A percentile compares a stretch with the other conserved stretches of the same genome.
phyloP scores from a whole-genome alignment of 1,140 invertebrate species.

The Papilio polytes region DNA sequence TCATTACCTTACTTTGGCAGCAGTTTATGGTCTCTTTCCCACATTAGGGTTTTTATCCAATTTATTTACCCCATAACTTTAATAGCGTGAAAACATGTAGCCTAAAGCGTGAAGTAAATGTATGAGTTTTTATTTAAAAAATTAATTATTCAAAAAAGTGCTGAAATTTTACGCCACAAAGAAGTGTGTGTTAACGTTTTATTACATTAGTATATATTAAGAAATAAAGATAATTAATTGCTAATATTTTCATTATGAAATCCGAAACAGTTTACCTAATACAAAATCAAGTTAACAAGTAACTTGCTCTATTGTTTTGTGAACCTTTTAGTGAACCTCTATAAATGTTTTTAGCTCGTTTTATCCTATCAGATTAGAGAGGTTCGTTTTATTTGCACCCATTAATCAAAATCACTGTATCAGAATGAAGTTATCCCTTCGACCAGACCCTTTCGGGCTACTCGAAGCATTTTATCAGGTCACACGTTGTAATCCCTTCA shows the following conservation, averaged over 20 bases:
- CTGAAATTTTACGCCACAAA: too few relatives aligned
- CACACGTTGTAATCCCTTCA: constrained; percentile 37
- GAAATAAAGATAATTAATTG: background rate
- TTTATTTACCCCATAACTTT: too few relatives aligned
- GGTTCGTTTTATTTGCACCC: constrained; percentile 29
- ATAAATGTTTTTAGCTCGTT: background rate
- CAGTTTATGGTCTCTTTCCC: too few relatives aligned
- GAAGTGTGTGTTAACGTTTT: too few relatives aligned
- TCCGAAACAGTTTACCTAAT: background rate
- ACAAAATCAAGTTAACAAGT: background rate
- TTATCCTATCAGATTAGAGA: constrained; percentile 28
- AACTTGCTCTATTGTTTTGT: background rate
- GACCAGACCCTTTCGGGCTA: background rate
- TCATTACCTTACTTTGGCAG: too few relatives aligned
- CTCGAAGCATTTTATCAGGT: constrained; percentile 7
- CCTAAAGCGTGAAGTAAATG: too few relatives aligned
- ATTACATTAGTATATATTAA: too few relatives aligned
- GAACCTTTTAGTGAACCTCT: background rate
- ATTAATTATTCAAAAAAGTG: too few relatives aligned
- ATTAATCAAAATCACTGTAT: constrained; percentile 35
- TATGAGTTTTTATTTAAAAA: too few relatives aligned
- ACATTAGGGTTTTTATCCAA: too few relatives aligned
- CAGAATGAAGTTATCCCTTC: constrained; percentile 23
- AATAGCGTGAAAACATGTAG: too few relatives aligned
- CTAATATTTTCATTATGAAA: background rate